phyloP scores from a whole-genome alignment of 2,797 vertebrate genomes.

The Acipenser ruthenus region DNA sequence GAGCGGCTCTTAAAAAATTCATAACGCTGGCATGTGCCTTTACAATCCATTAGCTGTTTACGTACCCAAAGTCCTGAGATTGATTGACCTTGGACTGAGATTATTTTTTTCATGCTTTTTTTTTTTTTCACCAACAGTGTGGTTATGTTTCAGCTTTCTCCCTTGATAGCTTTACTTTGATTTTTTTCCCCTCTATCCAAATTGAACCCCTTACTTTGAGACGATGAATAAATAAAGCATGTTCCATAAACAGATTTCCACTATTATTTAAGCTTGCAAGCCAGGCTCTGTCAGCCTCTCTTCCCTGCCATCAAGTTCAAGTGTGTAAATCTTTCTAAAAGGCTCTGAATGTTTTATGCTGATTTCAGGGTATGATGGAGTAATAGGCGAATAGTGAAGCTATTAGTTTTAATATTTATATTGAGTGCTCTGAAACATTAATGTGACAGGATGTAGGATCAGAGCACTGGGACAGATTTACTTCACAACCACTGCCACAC shows the following conservation, averaged over 20 bases:
- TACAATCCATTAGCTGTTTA: conserved; percentile 97
- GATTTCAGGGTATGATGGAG: conserved; percentile 97
- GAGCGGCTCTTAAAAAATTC: conserved; percentile 93
- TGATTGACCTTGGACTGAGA: conserved; percentile 93
- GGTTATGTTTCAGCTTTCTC: conserved; percentile 76
- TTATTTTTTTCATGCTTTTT: conserved; percentile 57
- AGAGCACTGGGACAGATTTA: conserved; percentile 87
- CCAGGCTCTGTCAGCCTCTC: conserved; percentile 79
- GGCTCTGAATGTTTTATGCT: conserved; percentile 99
- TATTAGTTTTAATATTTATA: conserved; percentile 99
- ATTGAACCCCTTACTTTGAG: conserved; percentile 78
- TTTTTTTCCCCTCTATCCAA: conserved; percentile 72
- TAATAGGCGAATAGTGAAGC: conserved; percentile 97
- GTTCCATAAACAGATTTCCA: conserved; percentile 97
- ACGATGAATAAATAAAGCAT: conserved; percentile 99
- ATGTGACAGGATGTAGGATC: conserved; percentile 99
- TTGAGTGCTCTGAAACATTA: conserved; percentile 99
- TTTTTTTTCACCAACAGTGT: conserved; percentile 54
- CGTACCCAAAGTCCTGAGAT: conserved; percentile 76
- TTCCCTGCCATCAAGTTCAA: conserved; percentile 90
- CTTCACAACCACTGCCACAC: conserved; percentile 75
- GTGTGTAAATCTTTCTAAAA: conserved; percentile 99
- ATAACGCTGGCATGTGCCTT: conserved; percentile 85
- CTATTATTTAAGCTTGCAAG: conserved; percentile 91
- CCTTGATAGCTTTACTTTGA: conserved; percentile 78